phyloP scores from a whole-genome alignment of 1,140 invertebrate genomes.

The Myzus persicae region DNA sequence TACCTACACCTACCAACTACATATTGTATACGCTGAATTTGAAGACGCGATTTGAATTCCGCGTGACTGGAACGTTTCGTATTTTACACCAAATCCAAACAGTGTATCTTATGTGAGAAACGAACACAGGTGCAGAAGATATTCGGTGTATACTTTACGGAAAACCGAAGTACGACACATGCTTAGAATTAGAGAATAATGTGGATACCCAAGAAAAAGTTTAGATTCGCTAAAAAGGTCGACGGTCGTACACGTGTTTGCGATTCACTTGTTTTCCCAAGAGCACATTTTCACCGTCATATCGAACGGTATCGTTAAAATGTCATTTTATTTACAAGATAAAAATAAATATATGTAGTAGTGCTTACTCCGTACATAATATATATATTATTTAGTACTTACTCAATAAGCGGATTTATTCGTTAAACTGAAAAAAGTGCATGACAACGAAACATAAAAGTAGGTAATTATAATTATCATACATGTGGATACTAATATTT shows the following conservation, averaged over 20 bases:
- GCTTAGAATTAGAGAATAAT: constrained; percentile 37
- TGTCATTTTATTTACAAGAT: constrained; percentile 23
- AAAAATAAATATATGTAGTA: neutral
- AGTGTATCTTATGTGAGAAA: constrained; percentile 36
- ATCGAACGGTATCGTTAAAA: constrained; percentile 1
- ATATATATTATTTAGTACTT: neutral
- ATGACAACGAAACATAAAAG: neutral
- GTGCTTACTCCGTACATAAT: neutral
- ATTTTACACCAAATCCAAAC: constrained; percentile 24
- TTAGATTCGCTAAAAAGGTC: constrained; percentile 41
- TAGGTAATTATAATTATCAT: neutral
- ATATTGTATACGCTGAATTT: neutral
- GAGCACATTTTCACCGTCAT: neutral
- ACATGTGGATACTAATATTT: neutral
- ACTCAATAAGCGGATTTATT: neutral
- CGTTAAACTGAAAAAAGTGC: neutral
- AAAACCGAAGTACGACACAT: constrained; percentile 30
- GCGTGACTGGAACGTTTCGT: constrained; percentile 21
- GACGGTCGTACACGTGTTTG: constrained; percentile 19
- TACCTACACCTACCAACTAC: neutral
- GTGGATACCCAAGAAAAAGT: constrained; percentile 3
- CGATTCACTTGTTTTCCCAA: constrained; percentile 44
- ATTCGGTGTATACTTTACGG: constrained; percentile 19
- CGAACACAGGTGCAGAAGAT: constrained; percentile 5
- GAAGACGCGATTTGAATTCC: constrained; percentile 36